phyloP scores from a whole-genome alignment of 2,113 vertebrate genomes.

The Micronycteris hirsuta region DNA sequence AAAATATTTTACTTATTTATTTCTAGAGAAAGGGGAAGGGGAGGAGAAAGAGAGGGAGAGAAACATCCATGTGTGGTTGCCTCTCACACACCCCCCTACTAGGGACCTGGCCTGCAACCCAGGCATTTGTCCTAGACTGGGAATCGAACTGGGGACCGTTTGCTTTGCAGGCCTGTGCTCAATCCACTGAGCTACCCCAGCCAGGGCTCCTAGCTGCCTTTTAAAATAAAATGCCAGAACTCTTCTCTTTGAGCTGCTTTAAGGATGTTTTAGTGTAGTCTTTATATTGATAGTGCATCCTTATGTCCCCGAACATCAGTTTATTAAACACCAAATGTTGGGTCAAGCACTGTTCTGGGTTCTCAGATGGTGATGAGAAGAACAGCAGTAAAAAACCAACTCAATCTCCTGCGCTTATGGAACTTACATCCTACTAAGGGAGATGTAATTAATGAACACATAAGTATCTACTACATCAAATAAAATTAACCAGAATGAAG shows the following conservation, averaged over 20 bases:
- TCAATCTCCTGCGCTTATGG: not conserved
- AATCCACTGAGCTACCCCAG: too few species aligned
- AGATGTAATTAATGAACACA: not conserved
- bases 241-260: not conserved
- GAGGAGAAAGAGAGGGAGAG: too few species aligned
- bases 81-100: too few species aligned
- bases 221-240: not conserved
- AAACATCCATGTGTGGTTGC: too few species aligned
- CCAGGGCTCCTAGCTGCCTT: not conserved
- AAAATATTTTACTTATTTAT: not conserved
- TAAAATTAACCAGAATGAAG: not conserved
- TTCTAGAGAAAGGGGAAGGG: not conserved
- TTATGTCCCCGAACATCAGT: not conserved
- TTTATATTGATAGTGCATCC: not conserved
- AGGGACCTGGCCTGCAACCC: too few species aligned
- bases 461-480: not conserved
- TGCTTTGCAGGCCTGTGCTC: too few species aligned
- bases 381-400: not conserved
- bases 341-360: not conserved
- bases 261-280: not conserved
- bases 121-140: too few species aligned
- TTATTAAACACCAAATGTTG: not conserved
- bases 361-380: not conserved
- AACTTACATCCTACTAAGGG: not conserved
- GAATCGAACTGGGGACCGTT: too few species aligned